These are phyloP conservation scores for Orius laevigatus DNA, from an alignment of 1,140 invertebrate species.

Conservation along the genomic window DNA sequence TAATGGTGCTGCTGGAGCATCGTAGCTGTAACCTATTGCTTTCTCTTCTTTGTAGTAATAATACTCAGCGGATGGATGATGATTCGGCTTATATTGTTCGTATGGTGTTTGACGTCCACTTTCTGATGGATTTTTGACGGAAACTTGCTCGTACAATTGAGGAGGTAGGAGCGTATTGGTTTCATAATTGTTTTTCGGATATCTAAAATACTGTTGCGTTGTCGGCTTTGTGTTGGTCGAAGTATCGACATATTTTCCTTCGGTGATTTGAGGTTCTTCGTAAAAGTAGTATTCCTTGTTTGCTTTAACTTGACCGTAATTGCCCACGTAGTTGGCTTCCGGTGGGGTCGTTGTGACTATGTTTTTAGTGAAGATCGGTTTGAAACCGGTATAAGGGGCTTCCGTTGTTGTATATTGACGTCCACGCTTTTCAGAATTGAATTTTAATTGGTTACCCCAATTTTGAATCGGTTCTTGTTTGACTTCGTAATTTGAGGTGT, in stretches of 20 bases:
- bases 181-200: not conserved
- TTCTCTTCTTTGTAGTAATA: conserved; percentile 2
- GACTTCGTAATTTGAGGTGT: conserved; percentile 1
- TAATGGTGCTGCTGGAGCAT: not conserved
- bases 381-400: conserved; percentile 3
- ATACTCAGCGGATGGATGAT: not conserved
- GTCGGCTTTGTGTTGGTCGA: conserved; percentile 6
- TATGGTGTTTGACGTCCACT: conserved; percentile 1
- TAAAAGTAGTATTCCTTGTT: conserved; percentile 24
- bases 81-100: conserved; percentile 6
- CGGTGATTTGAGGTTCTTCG: conserved; percentile 22
- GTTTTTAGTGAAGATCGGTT: not conserved
- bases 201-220: not conserved
- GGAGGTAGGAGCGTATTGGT: conserved; percentile 10
- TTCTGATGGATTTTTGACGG: conserved; percentile 6
- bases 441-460: no score
- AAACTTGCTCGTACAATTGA: conserved; percentile 7
- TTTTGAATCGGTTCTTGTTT: not conserved
- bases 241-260: conserved; percentile 14
- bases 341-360: conserved; percentile 2
- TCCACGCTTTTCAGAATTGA: not conserved
- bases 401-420: not conserved
- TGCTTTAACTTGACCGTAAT: conserved; percentile 10
- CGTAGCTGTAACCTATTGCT: not conserved
- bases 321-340: not conserved